Base-by-base conservation (phyloP, 2,888 invertebrate species). In the Xanthorhoe designata region DNA sequence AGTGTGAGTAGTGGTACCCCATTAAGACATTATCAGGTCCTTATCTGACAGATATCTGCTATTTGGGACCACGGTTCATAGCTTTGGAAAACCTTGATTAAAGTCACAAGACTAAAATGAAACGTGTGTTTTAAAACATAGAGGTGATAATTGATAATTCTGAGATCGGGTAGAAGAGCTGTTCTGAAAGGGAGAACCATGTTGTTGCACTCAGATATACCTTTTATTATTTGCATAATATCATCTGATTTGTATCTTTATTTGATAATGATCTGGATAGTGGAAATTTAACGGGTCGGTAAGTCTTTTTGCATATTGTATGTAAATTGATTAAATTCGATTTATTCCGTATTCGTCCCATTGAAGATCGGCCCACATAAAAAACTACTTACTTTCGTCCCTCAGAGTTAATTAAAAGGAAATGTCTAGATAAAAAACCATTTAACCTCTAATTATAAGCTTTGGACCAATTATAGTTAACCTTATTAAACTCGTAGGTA, bases 11-110 rank as follows among this genome's bases (percentile, higher is more conserved):
- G 70, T 69, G 70, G 58, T 57, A 72, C 70, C 55, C 72, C 71
- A 74, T 71, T 75, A 72, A 68, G 70, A 61, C 68, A 62, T 64
- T 70, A 71, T 72, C 73, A 61, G 61, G 45, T 68, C 58, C 58
- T 64, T 69, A 72, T 72, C 73, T 63, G 70, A 64, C 64, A 68
- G 42, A 50, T 68, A 64, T 64, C 60, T 59, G 60, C 59, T 56
- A 51, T 64, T 63, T 58, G 38, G 64, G 61, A 66, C 24, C 62
- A 66, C 71, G 61, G 61, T 32, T 65, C 59, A 68, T 53, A 62
- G 66, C 45, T 54, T 70, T 66, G 60, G 62, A 50, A 67, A 42
- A 60, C 60, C 50, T 52, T 10, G 38, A 10, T 49, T n/a, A 24
- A 56, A 13, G 7, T 29, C 38, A 53, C 29, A 10, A 8, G 13